Percentiles rank a stretch among this genome's conserved stretches.
Conservation (phyloP, 2,113 vertebrate species). For the Pagrus major region DNA sequence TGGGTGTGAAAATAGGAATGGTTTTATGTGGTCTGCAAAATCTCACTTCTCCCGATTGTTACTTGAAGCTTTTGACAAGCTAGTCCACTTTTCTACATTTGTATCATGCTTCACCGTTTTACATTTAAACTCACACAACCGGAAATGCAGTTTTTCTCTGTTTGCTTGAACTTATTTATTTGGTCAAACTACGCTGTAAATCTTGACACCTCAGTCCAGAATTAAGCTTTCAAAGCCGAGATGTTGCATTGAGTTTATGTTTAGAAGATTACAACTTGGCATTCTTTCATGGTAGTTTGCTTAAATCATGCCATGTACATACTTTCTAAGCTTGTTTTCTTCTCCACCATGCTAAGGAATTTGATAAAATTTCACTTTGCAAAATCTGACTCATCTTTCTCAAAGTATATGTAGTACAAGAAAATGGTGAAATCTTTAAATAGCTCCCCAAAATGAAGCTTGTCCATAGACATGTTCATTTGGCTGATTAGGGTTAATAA, state of each 20-base stretch:
- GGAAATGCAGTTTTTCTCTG: neutral
- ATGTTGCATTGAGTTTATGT: too few relatives aligned
- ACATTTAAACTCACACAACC: neutral
- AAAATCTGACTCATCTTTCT: neutral
- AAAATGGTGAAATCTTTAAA: too few relatives aligned
- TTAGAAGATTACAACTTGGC: neutral
- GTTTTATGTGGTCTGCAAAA: constrained; percentile 1
- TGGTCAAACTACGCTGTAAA: neutral
- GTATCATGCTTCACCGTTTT: neutral
- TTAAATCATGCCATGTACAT: neutral
- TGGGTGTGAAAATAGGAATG: neutral
- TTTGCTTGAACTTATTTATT: neutral
- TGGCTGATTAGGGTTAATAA: too few relatives aligned
- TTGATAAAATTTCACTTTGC: too few relatives aligned
- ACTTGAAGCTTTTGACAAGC: too few relatives aligned
- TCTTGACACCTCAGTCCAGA: neutral
- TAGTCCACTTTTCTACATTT: neutral
- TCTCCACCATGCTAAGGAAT: neutral
- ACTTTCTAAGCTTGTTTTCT: neutral
- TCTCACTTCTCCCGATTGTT: neutral
- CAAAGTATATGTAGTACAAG: neutral
- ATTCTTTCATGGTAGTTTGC: neutral
- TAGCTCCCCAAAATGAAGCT: too few relatives aligned
- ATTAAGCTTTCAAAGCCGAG: neutral
- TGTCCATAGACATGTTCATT: too few relatives aligned